These are phyloP conservation scores for Syrrhaptes paradoxus DNA, from an alignment of 2,113 vertebrate genomes.

Conservation along the genomic window DNA sequence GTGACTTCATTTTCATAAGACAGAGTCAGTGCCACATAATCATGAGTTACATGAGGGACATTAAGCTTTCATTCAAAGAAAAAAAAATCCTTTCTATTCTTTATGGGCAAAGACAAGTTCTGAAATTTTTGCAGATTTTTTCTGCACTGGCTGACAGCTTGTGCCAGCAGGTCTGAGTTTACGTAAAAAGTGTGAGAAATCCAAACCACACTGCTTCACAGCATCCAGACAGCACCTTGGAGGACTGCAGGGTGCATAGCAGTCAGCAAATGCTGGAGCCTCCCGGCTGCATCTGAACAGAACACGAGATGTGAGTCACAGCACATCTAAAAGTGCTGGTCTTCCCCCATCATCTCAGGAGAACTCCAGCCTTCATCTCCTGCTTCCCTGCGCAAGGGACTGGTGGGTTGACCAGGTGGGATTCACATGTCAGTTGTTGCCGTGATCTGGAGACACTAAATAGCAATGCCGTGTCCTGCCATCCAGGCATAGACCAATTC, in stretches of 20 bases:
- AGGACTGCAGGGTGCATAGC: not conserved
- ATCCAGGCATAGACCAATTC: accelerated
- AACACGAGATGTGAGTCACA: not conserved
- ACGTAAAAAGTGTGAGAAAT: not conserved
- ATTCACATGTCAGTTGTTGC: accelerated
- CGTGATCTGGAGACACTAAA: not conserved
- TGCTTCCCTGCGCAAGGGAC: not conserved
- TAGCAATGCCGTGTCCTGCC: not conserved
- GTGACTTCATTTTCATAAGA: not conserved
- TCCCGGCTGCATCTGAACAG: not conserved
- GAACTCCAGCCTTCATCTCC: not conserved
- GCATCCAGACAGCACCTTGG: not conserved
- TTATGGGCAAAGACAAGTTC: not conserved
- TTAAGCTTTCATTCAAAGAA: not conserved
- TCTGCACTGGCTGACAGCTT: not conserved
- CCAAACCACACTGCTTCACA: not conserved
- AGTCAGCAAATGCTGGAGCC: not conserved
- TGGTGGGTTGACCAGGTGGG: too few species aligned
- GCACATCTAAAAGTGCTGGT: accelerated
- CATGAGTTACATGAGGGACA: not conserved
- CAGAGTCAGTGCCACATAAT: not conserved
- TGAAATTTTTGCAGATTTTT: not conserved
- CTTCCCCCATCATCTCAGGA: not conserved
- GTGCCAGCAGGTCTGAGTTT: not conserved
- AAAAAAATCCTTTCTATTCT: not conserved